These are phyloP conservation scores for Pogona vitticeps DNA, from an alignment of 2,113 vertebrate genomes.

Conservation along the genomic window DNA sequence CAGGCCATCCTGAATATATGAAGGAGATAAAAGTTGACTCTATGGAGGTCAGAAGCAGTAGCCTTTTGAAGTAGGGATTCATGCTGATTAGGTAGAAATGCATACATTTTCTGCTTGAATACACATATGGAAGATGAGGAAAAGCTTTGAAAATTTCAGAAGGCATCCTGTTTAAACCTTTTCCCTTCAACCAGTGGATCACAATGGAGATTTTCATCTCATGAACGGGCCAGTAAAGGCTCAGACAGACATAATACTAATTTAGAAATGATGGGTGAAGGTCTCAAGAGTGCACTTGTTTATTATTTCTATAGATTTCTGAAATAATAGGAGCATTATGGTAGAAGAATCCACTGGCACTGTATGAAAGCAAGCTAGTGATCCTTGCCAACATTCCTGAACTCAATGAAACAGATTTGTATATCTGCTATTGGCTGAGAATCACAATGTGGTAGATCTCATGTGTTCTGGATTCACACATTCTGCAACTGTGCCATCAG, in stretches of 20 bases:
- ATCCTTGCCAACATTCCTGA: slow-evolving; percentile 6
- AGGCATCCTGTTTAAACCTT: neutral
- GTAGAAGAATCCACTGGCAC: slow-evolving; percentile 1
- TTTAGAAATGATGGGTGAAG: slow-evolving; percentile 6
- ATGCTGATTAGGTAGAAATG: neutral
- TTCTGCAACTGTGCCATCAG: neutral
- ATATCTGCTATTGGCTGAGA: neutral
- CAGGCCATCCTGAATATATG: too few species aligned
- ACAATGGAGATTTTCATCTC: neutral
- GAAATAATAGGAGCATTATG: slow-evolving; percentile 18
- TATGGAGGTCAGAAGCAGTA: neutral
- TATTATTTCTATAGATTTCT: slow-evolving; percentile 19
- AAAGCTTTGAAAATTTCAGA: neutral
- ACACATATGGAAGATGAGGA: neutral
- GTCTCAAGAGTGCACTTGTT: slow-evolving; percentile 4
- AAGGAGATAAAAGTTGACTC: neutral
- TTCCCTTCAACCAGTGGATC: neutral
- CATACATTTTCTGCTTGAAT: neutral
- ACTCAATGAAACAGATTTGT: slow-evolving; percentile 15
- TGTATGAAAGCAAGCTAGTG: neutral
- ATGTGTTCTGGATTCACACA: neutral
- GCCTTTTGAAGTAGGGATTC: neutral
- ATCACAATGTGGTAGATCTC: neutral
- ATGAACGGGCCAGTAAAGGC: neutral
- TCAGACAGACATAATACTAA: slow-evolving; percentile 8